Evolutionary conservation across 1,140 invertebrate species (phyloP), one percentile per base, ranked within the genome.

Genomic region (Odontomachus brunneus): DNA sequence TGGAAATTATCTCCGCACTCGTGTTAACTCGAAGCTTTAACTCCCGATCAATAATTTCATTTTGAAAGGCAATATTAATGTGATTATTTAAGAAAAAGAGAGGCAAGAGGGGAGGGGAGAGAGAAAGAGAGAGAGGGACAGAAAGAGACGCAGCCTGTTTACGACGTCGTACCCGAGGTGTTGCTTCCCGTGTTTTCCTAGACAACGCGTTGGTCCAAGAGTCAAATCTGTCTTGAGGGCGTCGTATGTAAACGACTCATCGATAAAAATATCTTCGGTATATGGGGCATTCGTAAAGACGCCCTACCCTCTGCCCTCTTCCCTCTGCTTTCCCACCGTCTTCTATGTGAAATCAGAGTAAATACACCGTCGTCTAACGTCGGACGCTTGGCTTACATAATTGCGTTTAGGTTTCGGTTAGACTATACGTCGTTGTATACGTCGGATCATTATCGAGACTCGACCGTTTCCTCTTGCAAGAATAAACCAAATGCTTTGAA

Each of bases 211-310:
- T 62, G 83, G 83, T 84, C 83, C 60, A 65, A 73, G 38, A 71
- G 66, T 84, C 65, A 84, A 82, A 84, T 63, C 33, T 72, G 67
- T 82, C 66, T 82, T 72, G 14, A n/a, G n/a, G 29, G 53, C 48
- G 38, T 59, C 49, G 53, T 57, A 82, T 55, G 59, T 63, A 76
- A 71, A 85, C 75, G 74, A 65, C 83, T 87, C 85, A 86, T 53
- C 60, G 84, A 80, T 82, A 82, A 86, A 86, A 86, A 75, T 83
- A 87, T 78, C 82, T 44, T 59, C 53, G 74, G 62, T 83, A 83
- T 83, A 83, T 83, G 53, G 82, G 83, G 62, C 71, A 84, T 87
- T 55, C 74, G 82, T 83, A 78, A 83, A 69, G 74, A 49, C 26
- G 60, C 26, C 19, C 55, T 67, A 11, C 38, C 38, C 38, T 5